phyloP scores from a whole-genome alignment of 2,113 vertebrate species.

The Mastomys coucha region DNA sequence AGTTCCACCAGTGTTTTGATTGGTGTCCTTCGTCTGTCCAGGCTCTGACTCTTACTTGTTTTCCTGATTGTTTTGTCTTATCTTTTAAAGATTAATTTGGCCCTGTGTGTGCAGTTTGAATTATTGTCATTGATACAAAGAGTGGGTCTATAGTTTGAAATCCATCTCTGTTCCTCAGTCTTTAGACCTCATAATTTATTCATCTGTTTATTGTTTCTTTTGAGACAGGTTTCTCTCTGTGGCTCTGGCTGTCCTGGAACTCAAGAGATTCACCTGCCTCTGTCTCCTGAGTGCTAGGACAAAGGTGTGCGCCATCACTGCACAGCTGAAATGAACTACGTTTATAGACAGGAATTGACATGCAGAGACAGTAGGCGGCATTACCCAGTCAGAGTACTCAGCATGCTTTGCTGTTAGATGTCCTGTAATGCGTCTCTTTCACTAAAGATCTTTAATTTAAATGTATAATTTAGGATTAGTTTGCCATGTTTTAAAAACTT shows the following conservation, averaged over 20 bases:
- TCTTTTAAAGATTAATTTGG: background rate
- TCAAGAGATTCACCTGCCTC: background rate
- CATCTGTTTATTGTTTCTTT: background rate
- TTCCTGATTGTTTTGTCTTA: background rate
- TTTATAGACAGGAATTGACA: background rate
- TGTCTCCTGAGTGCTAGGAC: background rate
- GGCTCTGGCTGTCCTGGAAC: background rate
- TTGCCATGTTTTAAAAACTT: constrained; percentile 28
- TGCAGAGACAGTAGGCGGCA: background rate
- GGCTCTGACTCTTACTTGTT: background rate
- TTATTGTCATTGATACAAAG: background rate
- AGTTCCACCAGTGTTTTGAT: background rate
- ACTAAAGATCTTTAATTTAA: constrained; percentile 26
- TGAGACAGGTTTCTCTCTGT: background rate
- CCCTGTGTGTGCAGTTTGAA: background rate
- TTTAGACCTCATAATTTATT: background rate
- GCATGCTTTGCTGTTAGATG: background rate
- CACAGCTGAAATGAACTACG: background rate
- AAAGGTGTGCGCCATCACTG: background rate
- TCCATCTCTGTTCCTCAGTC: background rate
- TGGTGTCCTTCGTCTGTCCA: background rate
- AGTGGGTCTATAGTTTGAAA: background rate
- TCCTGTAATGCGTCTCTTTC: background rate
- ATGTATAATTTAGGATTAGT: background rate
- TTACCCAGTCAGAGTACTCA: background rate